These are phyloP conservation scores for Malaclemys terrapin DNA, from an alignment of 2,113 vertebrate genomes.

Conservation along the genomic window DNA sequence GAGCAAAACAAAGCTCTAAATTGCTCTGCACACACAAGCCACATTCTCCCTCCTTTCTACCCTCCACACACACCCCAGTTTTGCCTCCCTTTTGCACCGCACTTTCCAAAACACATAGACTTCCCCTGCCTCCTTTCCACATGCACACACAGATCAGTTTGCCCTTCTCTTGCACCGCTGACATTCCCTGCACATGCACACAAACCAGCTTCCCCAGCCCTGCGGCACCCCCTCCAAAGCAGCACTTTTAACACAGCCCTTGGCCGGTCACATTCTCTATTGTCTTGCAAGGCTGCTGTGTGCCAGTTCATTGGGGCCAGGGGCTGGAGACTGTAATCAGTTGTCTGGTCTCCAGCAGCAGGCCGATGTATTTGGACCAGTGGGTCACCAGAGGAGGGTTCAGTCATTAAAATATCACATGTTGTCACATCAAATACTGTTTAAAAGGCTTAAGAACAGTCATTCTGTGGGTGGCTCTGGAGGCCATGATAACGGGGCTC, in stretches of 20 bases:
- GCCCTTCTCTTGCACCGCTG: background rate
- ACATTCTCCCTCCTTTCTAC: background rate
- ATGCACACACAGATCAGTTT: background rate
- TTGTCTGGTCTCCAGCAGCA: background rate
- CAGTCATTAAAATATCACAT: background rate
- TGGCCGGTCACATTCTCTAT: too few species aligned
- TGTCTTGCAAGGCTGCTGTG: too few species aligned
- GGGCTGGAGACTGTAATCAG: too few species aligned
- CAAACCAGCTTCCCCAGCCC: background rate
- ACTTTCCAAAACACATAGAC: background rate
- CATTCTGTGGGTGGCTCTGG: background rate
- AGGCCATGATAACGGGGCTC: fast-evolving
- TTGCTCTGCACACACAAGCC: background rate
- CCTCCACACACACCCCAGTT: background rate
- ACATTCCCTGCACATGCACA: background rate
- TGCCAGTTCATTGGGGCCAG: too few species aligned
- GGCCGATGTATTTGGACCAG: background rate
- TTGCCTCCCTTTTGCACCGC: background rate
- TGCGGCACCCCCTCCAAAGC: too few species aligned
- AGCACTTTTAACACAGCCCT: background rate
- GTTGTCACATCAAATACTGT: background rate
- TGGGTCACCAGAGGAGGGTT: fast-evolving
- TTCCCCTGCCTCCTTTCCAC: too few species aligned
- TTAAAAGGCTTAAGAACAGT: background rate
- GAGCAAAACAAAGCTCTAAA: background rate